Percentiles rank a stretch among this genome's conserved stretches.
Conservation (phyloP, 2,888 invertebrate genomes). For the Drosophila testacea region DNA sequence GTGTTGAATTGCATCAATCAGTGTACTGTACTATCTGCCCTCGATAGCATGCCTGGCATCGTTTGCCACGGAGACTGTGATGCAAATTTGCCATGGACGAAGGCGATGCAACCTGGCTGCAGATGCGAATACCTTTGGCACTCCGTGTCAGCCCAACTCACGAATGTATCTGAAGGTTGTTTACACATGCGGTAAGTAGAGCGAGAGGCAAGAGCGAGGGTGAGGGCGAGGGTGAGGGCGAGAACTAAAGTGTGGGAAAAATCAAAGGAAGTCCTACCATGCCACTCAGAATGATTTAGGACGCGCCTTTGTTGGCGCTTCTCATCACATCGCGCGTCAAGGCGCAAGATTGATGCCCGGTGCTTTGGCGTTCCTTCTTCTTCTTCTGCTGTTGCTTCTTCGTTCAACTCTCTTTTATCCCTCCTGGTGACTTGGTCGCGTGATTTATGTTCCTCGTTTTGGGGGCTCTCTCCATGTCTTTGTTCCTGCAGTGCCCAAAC, state of each 20-base stretch:
- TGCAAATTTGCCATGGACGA: conserved; percentile 94
- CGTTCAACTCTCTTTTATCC: neutral
- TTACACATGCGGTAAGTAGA: conserved; percentile 93
- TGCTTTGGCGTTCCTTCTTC: conserved; percentile 38
- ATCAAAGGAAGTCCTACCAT: conserved; percentile 1
- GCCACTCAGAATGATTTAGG: conserved; percentile 61
- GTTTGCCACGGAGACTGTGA: conserved; percentile 95
- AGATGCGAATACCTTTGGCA: conserved; percentile 93
- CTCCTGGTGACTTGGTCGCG: conserved; percentile 44
- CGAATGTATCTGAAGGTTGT: conserved; percentile 95
- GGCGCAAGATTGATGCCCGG: conserved; percentile 46
- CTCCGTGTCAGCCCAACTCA: conserved; percentile 92
- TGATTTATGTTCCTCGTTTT: conserved; percentile 60
- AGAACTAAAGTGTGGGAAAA: conserved; percentile 1
- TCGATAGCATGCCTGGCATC: conserved; percentile 93
- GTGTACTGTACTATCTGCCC: conserved; percentile 8
- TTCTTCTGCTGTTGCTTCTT: conserved; percentile 13
- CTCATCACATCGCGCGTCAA: conserved; percentile 34
- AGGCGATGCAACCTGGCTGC: conserved; percentile 92
- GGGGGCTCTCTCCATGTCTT: conserved; percentile 27
- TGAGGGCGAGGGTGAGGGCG: conserved; percentile 37
- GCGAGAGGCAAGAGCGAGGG: conserved; percentile 27
- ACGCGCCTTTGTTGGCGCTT: conserved; percentile 55
- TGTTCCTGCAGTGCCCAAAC: conserved; percentile 89
- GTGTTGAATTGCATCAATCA: conserved; percentile 41